These are phyloP conservation scores for Heliconius eleuchia DNA, from an alignment of 1,140 invertebrate species.

Conservation along the genomic window DNA sequence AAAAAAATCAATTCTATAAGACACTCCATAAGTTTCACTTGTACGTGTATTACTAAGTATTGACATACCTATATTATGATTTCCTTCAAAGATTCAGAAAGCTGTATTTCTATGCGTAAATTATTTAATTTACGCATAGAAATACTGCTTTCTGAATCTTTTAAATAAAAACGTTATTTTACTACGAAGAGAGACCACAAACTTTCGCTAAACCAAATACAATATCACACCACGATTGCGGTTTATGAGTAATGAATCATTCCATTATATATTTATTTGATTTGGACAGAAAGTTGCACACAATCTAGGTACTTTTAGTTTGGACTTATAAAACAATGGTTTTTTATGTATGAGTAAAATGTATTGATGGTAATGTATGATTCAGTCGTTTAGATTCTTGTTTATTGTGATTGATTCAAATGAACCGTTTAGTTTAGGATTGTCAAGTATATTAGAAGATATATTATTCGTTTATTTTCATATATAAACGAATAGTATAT, in stretches of 20 bases:
- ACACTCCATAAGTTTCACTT: no score
- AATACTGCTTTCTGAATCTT: no score
- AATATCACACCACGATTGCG: conserved; percentile 22
- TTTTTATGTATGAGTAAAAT: background rate
- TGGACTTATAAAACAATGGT: background rate
- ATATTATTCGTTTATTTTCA: background rate
- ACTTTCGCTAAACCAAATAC: conserved; percentile 27
- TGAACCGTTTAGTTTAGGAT: background rate
- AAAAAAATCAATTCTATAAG: no score
- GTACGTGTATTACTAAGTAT: no score
- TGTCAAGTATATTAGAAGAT: background rate
- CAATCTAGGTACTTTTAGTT: background rate
- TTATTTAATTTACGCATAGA: no score
- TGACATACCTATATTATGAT: background rate
- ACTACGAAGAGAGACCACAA: conserved; percentile 24
- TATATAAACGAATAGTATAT: no score
- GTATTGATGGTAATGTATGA: background rate
- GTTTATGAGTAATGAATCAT: conserved; percentile 32
- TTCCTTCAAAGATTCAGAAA: background rate
- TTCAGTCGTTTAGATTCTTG: background rate
- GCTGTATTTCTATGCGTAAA: background rate
- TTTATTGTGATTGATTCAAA: background rate
- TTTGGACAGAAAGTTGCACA: conserved; percentile 7
- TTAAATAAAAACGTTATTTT: conserved; percentile 4
- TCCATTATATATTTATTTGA: conserved; percentile 5